These are phyloP conservation scores for Tragelaphus strepsiceros DNA, from an alignment of 2,113 vertebrate species.

Conservation along the genomic window DNA sequence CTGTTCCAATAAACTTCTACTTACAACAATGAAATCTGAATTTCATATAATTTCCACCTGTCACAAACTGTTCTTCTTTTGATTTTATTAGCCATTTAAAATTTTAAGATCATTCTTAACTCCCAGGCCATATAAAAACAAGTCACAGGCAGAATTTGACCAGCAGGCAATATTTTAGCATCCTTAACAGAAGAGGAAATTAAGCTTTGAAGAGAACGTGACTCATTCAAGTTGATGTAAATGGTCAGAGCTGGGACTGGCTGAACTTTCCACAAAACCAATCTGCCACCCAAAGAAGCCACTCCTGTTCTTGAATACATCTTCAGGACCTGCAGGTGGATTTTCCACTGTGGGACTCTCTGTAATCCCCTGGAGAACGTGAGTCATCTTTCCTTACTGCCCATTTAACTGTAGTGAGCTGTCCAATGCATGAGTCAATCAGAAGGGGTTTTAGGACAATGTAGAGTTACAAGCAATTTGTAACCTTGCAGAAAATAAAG, in stretches of 20 bases:
- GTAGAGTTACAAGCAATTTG: neutral
- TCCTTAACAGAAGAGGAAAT: neutral
- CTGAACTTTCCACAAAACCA: neutral
- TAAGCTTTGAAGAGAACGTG: neutral
- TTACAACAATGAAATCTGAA: neutral
- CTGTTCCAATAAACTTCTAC: neutral
- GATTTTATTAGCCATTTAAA: neutral
- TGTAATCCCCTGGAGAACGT: neutral
- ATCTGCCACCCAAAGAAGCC: neutral
- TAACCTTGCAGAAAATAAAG: neutral
- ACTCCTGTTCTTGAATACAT: neutral
- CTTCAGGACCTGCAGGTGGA: neutral
- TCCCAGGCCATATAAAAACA: neutral
- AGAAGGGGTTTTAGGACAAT: neutral
- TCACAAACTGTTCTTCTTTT: neutral
- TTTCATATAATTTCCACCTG: neutral
- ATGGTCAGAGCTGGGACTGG: neutral
- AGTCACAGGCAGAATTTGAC: neutral
- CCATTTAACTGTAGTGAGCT: too few species aligned
- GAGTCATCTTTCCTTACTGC: neutral
- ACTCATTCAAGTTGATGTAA: neutral
- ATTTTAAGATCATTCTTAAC: neutral
- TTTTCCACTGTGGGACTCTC: neutral
- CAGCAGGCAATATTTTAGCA: neutral
- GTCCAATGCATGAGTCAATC: neutral